Percentiles rank a stretch among this genome's conserved stretches.
phyloP scores from a whole-genome alignment of 2,113 vertebrate genomes.

The Etia nguti region DNA sequence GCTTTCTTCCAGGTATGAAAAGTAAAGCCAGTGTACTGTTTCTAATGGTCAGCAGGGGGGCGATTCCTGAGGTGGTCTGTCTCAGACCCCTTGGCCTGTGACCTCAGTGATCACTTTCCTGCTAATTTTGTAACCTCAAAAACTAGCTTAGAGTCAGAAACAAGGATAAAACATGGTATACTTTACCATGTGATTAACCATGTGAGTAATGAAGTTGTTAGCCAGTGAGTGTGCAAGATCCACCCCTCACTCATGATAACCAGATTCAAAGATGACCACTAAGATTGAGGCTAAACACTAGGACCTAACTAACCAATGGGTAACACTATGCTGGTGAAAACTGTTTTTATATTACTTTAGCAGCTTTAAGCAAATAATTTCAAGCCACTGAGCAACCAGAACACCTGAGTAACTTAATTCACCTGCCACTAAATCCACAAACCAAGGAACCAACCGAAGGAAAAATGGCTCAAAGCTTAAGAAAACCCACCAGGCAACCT shows the following conservation, averaged over 20 bases:
- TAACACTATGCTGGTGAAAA: fast-evolving
- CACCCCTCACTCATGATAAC: not conserved
- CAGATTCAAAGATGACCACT: not conserved
- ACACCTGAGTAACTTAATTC: not conserved
- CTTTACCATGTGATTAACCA: not conserved
- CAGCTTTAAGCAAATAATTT: not conserved
- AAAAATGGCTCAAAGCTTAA: not conserved
- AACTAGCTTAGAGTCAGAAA: fast-evolving
- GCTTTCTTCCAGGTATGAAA: not conserved
- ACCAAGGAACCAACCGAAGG: no score
- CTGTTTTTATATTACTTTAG: not conserved
- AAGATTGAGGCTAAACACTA: not conserved
- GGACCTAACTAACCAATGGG: not conserved
- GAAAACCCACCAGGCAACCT: not conserved
- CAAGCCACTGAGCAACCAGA: not conserved
- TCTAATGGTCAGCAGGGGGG: not conserved
- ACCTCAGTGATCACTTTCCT: not conserved
- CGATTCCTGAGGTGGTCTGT: not conserved
- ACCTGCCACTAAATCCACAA: no score
- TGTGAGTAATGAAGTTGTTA: not conserved
- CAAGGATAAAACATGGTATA: not conserved
- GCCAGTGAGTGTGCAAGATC: not conserved
- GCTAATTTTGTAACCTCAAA: not conserved
- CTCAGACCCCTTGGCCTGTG: not conserved
- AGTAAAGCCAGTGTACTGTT: not conserved